Base-by-base conservation (phyloP, 2,888 invertebrate species). In the Napeogenes sylphis region DNA sequence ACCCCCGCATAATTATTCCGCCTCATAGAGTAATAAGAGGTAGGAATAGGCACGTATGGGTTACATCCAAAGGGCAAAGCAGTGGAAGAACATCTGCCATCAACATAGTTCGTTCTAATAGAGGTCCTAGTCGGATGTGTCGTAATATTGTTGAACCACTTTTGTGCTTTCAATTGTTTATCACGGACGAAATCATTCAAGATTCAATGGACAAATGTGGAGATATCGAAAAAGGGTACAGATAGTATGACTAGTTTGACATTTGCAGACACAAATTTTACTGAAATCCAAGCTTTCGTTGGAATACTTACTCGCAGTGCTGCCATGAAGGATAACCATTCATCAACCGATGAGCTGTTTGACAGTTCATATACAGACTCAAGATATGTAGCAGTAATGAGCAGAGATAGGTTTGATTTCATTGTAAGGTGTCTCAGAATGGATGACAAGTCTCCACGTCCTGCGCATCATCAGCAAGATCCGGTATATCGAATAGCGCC, bases 11-110 rank as follows among this genome's bases (percentile, higher is more conserved):
- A 21, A 21, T 21, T 21, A 65, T 69, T 58, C 64, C 65, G 62
- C 58, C 68, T 58, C 65, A 68, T 47, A 69, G 70, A 68, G 65
- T 68, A 56, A 63, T 65, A 55, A 65, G 65, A 65, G 62, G 63
- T 65, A 68, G 63, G 60, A 66, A 68, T 45, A 61, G 59, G 13
- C 65, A 66, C 45, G 54, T 60, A 65, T 68, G 66, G 65, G 55
- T 64, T 68, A 70, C 70, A 45, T 60, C 62, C 62, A 70, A 70
- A 61, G 60, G 65, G 38, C 42, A 67, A 60, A 65, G 35, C 60
- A 61, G 61, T 59, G 56, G 63, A 21, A 69, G 66, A 68, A 66
- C 63, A 61, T 47, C 66, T 58, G 63, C 64, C 4, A 64, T 67
- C 42, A 67, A 68, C 61, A 68, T 67, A 45, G 63, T 68, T 61